Evolutionary conservation across 2,797 vertebrate species (phyloP), one percentile per base, ranked within the genome.

Genomic region (Ateles fusciceps): DNA sequence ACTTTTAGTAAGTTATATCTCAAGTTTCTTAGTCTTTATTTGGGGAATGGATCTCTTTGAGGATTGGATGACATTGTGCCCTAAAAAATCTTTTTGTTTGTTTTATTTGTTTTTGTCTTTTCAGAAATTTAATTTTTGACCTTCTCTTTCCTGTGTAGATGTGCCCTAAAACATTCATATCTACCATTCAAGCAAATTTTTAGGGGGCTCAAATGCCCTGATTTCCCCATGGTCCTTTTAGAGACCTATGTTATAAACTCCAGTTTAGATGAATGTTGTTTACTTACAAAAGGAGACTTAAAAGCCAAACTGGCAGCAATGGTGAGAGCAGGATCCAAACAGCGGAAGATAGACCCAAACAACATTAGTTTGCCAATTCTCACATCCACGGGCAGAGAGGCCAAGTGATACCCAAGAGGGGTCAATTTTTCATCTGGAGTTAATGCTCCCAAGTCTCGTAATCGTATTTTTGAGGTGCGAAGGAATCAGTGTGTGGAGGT

Each of bases 331-430:
- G 99, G 99, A 97, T 99, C 99, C 84, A 99, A 99, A 98, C 99
- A 99, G 97, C 99, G 99, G 98, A 99, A 99, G 86, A 99, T 99
- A 95, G 99, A 99, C 10, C 99, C 99, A 48, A 99, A 99, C 22
- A 99, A 98, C 99, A 99, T 99, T 81, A 99, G 99, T 64, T 99
- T 99, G 61, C 99, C 99, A 11, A 99, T 99, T 97, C 99, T 99
- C 96, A 99, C 99, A 84, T 99, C 99, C 3, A 99, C 99, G 0
- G 99, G 99, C 98, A 99, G 99, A 24, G 99, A 99, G 96, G 99
- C 99, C 98, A 99, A 98, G 98, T 99, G 99, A 98, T 99, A 99
- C 8, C 99, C 99, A 96, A 99, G 98, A 1, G 99, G 99, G 39
- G 99, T 99, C 94, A 99, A 98, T 96, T 99, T 99, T 95, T 99